Evolutionary conservation across 2,113 vertebrate genomes (phyloP), one percentile per base, ranked within the genome.

Genomic region (Illadopsis cleaveri): DNA sequence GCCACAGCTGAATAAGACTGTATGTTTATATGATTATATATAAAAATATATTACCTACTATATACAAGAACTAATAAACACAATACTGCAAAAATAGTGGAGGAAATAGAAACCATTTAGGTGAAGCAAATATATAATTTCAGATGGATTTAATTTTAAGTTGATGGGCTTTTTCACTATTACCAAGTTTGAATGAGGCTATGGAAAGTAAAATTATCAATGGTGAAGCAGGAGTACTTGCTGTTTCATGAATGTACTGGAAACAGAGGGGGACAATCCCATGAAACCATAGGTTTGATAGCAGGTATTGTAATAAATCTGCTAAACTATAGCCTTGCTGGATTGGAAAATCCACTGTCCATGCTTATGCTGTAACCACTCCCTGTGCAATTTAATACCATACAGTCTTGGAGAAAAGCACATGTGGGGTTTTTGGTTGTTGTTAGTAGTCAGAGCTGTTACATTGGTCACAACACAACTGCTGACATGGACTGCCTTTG

Each of bases 391-490:
- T 23, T 15, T 1, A 44, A 50, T 3, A 12, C 18, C 7, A 15
- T 11, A 4, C 30, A 77, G 37, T 9, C n/a, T 28, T 20, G 42
- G 60, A 40, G 37, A 47, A 48, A 66, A 78, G 40, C 48, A 19
- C 22, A 2, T 1, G 3, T 8, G 17, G 7, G 6, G 8, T 1
- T 1, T 31, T 22, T 22, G 45, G 21, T 6, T 44, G 24, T 7
- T 75, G 23, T 5, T 10, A 16, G 25, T 0, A 73, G 17, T 12
- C 42, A 50, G 0, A 37, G 5, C 6, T 5, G 0, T 64, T 35
- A 1, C 4, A 9, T 6, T 68, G 65, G 11, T 38, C 22, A 58
- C 22, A 57, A 12, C 12, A 8, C 15, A 80, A 11, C 18, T 57
- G n/a, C 58, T 75, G 35, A 12, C n/a, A 27, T 17, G 9, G 17